These are phyloP conservation scores for Scomber japonicus DNA, from an alignment of 2,113 vertebrate species.

Conservation along the genomic window DNA sequence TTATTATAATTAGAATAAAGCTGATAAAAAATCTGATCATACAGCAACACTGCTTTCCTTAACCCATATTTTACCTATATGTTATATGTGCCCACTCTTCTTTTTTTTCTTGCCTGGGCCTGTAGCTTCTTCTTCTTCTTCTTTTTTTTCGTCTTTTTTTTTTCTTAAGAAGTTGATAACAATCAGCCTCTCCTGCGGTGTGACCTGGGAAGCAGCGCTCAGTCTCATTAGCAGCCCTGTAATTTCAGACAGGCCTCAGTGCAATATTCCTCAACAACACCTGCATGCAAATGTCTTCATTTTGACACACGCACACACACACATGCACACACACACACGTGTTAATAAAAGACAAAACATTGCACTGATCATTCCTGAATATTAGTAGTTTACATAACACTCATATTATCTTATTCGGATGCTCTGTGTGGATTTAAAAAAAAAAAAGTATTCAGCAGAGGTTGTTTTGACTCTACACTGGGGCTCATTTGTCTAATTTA, in stretches of 20 bases:
- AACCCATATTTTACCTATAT: too few species aligned
- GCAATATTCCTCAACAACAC: constrained; percentile 13
- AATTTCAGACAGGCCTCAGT: constrained; percentile 41
- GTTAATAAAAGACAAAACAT: neutral
- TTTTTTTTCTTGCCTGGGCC: neutral
- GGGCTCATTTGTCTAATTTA: neutral
- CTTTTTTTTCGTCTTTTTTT: neutral
- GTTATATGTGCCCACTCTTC: neutral
- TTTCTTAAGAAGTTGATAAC: constrained; percentile 25
- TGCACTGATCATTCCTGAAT: too few species aligned
- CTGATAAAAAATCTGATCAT: neutral
- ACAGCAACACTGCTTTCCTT: neutral
- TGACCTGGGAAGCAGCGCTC: constrained; percentile 14
- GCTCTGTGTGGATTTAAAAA: neutral
- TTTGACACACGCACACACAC: neutral
- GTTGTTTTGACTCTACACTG: neutral
- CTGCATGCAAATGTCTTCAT: constrained; percentile 11
- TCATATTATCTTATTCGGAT: neutral
- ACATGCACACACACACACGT: neutral
- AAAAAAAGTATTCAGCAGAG: neutral
- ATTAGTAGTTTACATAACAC: neutral
- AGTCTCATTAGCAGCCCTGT: constrained; percentile 37
- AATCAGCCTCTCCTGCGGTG: constrained; percentile 25
- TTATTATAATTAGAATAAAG: neutral
- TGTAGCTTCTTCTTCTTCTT: neutral